phyloP scores from a whole-genome alignment of 1,140 invertebrate species.

The Anagrus nilaparvatae region DNA sequence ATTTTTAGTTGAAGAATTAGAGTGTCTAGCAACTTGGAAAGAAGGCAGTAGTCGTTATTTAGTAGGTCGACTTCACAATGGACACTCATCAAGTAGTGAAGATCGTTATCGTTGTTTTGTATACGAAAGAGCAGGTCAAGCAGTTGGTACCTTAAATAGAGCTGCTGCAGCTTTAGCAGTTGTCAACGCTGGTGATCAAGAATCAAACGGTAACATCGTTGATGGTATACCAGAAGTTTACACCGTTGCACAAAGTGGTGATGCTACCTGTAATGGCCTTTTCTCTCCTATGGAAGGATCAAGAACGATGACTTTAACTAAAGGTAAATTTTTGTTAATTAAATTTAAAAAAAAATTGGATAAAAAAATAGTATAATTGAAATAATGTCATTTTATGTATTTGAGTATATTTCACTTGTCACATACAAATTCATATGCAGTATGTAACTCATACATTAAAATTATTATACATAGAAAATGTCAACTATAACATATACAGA shows the following conservation, averaged over 20 bases:
- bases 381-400: too few relatives aligned
- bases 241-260: conserved; percentile 74
- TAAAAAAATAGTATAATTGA: too few relatives aligned
- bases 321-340: conserved; percentile 45
- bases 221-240: conserved; percentile 48
- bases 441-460: too few relatives aligned
- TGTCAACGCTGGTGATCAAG: conserved; percentile 30
- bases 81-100: conserved; percentile 79
- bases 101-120: conserved; percentile 88
- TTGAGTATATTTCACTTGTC: too few relatives aligned
- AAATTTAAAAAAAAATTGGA: background rate
- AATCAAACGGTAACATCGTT: conserved; percentile 26
- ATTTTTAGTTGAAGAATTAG: conserved; percentile 69
- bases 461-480: too few relatives aligned
- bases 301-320: conserved; percentile 61
- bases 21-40: conserved; percentile 80
- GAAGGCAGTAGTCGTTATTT: conserved; percentile 79
- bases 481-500: too few relatives aligned
- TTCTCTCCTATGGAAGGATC: conserved; percentile 70
- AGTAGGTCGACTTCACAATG: conserved; percentile 68
- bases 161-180: conserved; percentile 24
- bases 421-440: too few relatives aligned
- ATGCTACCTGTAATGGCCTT: conserved; percentile 78
- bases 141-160: conserved; percentile 27
- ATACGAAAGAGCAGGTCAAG: conserved; percentile 61